Evolutionary conservation across 2,113 vertebrate genomes (phyloP).

Genomic region (Butorides virescens): DNA sequence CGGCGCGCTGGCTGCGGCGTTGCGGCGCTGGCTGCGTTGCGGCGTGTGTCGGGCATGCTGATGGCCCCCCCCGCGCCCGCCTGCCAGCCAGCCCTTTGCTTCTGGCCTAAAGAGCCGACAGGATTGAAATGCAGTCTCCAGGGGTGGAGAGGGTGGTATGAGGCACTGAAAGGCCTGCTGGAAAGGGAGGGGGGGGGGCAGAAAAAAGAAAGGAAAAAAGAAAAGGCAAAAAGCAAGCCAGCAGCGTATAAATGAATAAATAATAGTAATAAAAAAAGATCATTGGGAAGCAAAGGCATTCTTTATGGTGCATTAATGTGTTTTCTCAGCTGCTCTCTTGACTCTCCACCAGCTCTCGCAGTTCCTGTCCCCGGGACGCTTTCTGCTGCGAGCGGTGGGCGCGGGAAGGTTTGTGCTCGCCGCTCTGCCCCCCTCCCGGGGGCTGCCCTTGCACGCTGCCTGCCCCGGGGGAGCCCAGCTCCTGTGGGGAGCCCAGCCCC

Average conservation of each 20-base stretch:
- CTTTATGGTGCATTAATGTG: slow-evolving; percentile 65
- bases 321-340: slow-evolving; percentile 65
- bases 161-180: not conserved
- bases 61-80: not conserved
- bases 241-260: slow-evolving; percentile 50
- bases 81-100: not conserved
- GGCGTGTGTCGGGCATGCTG: not conserved
- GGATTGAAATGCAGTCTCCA: slow-evolving; percentile 7
- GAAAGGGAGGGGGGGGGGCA: not conserved
- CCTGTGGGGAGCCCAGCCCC: not conserved
- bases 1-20: not conserved
- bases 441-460: not conserved
- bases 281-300: slow-evolving; percentile 58
- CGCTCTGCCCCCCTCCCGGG: not conserved
- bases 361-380: slow-evolving; percentile 44
- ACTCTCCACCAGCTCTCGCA: not conserved
- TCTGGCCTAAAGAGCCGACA: not conserved
- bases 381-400: not conserved
- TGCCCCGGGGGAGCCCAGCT: not conserved
- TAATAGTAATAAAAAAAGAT: slow-evolving; percentile 62
- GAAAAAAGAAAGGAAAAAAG: not conserved
- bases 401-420: not conserved
- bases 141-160: slow-evolving; percentile 23
- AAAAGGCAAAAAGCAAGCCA: not conserved
- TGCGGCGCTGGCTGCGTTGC: not conserved